Conservation (phyloP, 2,888 invertebrate genomes). For the Polydrusus pterygomalis region DNA sequence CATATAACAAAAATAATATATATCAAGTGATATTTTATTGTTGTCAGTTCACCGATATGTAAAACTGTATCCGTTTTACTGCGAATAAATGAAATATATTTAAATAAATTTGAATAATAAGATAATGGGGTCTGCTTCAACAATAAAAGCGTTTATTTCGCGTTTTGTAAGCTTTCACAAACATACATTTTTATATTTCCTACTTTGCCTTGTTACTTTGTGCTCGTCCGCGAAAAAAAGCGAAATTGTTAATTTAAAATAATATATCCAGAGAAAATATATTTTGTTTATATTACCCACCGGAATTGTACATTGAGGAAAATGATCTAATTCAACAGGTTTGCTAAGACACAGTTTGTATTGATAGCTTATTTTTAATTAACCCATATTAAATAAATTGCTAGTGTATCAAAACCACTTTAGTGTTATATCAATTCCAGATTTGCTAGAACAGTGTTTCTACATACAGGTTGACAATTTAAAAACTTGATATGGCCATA, state of each 20-base stretch:
- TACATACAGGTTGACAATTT: too few relatives aligned
- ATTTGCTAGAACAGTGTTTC: too few relatives aligned
- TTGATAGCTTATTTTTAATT: too few relatives aligned
- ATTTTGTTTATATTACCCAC: too few relatives aligned
- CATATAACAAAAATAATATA: background rate
- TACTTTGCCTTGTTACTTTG: conserved; percentile 9
- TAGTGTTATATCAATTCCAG: too few relatives aligned
- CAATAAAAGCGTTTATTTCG: conserved; percentile 13
- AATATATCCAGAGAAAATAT: too few relatives aligned
- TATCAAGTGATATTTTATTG: conserved; percentile 4
- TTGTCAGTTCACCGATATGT: background rate
- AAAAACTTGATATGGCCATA: too few relatives aligned
- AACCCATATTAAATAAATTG: too few relatives aligned
- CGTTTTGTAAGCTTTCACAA: conserved; percentile 16
- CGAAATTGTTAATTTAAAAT: background rate
- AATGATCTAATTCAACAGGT: too few relatives aligned
- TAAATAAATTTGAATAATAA: conserved; percentile 18
- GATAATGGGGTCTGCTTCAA: conserved; percentile 16
- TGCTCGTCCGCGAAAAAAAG: background rate
- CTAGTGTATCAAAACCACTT: too few relatives aligned
- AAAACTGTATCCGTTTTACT: conserved; percentile 6
- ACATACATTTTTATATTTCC: conserved; percentile 17
- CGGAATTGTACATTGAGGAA: too few relatives aligned
- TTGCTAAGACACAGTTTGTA: too few relatives aligned
- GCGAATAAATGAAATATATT: conserved; percentile 8